Base-by-base conservation (phyloP, 2,888 invertebrate species). In the Thereva unica region DNA sequence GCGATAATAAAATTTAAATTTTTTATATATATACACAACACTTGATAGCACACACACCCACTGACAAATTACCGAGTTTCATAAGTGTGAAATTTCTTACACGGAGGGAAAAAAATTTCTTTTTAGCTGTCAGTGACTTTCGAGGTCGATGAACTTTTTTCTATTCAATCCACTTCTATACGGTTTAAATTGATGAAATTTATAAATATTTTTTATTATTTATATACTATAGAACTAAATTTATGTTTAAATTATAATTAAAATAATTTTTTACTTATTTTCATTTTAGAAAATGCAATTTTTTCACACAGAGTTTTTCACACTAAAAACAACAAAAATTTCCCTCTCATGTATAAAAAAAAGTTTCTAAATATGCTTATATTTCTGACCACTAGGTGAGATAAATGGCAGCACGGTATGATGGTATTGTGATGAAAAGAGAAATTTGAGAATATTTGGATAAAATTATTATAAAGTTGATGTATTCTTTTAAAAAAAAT, bases 81-180 rank as follows among this genome's bases (percentile, higher is more conserved):
- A 59, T 10, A 10, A 3, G 23, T 3, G 8, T 44, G n/a, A 44
- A 56, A 23, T 56, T 56, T 56, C 34, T 59, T 10, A 47, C 35
- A 59, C 49, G 59, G 45, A 23, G 44, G 42, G 59, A 40, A 47
- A 59, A 59, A 59, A 59, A 49, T 64, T 44, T 64, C 53, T 49
- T 47, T 47, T 47, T 41, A 67, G 59, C 67, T 69, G 69, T 69
- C 69, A 69, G 57, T 69, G 67, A 69, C 69, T 69, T 69, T 67
- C 67, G 69, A 67, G 69, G 67, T 69, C 69, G 67, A 69, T 67
- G 69, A 69, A 69, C 69, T 55, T 57, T 45, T 68, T 64, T 64
- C 50, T 63, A 45, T 41, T 10, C 10, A 63, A 63, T 59, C 40
- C 44, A 56, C 56, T n/a, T 45, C 38, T 44, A 23, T 9, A 41